Conservation (phyloP, 2,113 vertebrate genomes). For the Triplophysa dalaica region DNA sequence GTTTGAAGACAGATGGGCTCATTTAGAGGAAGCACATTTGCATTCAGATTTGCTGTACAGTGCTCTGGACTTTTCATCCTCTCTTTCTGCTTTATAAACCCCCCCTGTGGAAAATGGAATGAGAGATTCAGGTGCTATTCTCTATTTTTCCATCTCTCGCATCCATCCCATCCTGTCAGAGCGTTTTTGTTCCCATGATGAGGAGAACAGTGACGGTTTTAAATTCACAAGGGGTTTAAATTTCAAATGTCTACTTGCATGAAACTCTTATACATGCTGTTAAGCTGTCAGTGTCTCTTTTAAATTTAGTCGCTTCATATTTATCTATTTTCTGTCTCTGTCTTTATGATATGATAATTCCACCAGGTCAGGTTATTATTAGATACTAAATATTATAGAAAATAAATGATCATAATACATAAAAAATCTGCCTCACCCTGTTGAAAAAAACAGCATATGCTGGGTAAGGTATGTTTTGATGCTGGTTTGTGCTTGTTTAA, state of each 20-base stretch:
- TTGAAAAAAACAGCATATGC: too few relatives aligned
- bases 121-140: constrained; percentile 1
- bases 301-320: background rate
- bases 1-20: background rate
- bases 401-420: background rate
- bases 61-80: background rate
- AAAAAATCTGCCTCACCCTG: too few relatives aligned
- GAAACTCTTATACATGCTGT: constrained; percentile 11
- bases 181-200: constrained; percentile 14
- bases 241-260: background rate
- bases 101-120: background rate
- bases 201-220: constrained; percentile 4
- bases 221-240: constrained; percentile 19
- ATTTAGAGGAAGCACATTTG: too few relatives aligned
- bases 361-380: constrained; percentile 35
- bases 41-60: background rate
- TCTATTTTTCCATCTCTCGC: background rate
- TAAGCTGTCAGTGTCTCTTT: background rate
- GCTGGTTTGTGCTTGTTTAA: too few relatives aligned
- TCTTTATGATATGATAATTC: background rate
- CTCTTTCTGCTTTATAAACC: background rate
- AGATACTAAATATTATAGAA: constrained; percentile 26
- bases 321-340: background rate
- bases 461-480: too few relatives aligned
- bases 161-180: background rate